Percentiles rank a stretch among this genome's conserved stretches.
These are phyloP conservation scores for Urophycis tenuis DNA, from an alignment of 2,797 vertebrate species.

Conservation along the genomic window DNA sequence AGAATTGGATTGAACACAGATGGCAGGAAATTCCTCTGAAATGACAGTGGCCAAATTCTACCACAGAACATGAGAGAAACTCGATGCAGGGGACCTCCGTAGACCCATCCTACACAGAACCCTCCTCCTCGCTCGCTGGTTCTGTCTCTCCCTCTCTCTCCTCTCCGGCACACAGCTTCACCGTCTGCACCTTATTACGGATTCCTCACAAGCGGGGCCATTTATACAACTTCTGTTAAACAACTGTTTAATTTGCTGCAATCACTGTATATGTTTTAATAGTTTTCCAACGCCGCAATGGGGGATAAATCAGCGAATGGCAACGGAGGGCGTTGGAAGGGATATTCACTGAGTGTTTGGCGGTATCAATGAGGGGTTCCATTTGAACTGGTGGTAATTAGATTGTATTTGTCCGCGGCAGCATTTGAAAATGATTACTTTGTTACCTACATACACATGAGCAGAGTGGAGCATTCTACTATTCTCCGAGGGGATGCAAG, in stretches of 20 bases:
- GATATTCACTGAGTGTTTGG: constrained; percentile 52
- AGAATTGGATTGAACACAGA: constrained; percentile 94
- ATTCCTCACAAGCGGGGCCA: constrained; percentile 72
- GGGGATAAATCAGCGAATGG: constrained; percentile 66
- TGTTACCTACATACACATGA: constrained; percentile 57
- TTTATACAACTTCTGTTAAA: constrained; percentile 86
- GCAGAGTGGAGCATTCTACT: constrained; percentile 52
- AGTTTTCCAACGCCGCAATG: constrained; percentile 40
- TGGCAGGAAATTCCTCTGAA: constrained; percentile 98
- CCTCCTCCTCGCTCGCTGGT: background rate
- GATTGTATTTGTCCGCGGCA: constrained; percentile 62
- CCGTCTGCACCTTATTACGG: constrained; percentile 77
- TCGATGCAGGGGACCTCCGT: constrained; percentile 72
- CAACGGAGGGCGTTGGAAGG: constrained; percentile 42
- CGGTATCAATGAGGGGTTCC: constrained; percentile 55
- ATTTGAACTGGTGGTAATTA: constrained; percentile 66
- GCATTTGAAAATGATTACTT: constrained; percentile 73
- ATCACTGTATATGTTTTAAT: constrained; percentile 70
- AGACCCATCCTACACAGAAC: constrained; percentile 69
- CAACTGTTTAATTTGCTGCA: constrained; percentile 85
- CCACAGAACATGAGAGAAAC: constrained; percentile 89
- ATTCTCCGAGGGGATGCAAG: constrained; percentile 63
- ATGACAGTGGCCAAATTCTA: constrained; percentile 93
- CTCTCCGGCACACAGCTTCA: constrained; percentile 58
- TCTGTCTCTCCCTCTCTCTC: constrained; percentile 65